Conservation (phyloP, 2,113 vertebrate genomes). For the Gobius niger region DNA sequence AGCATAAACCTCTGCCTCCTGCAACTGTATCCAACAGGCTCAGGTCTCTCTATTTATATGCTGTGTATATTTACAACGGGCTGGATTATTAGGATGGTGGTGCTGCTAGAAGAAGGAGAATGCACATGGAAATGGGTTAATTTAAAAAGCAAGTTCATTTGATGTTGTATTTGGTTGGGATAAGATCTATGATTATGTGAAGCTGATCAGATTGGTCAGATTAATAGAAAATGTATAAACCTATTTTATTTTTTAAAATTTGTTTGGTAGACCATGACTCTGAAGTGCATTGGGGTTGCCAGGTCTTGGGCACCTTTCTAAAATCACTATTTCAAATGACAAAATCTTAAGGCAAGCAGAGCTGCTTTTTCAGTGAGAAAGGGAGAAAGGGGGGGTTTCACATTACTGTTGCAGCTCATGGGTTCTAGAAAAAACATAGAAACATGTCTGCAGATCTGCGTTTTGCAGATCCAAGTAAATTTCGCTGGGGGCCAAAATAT, state of each 20-base stretch:
- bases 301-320: too few species aligned
- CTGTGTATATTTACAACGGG: slow-evolving; percentile 71
- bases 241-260: too few species aligned
- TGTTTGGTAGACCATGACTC: too few species aligned
- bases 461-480: too few species aligned
- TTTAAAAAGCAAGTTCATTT: slow-evolving; percentile 54
- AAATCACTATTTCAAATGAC: too few species aligned
- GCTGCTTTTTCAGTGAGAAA: too few species aligned
- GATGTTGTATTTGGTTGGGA: slow-evolving; percentile 13
- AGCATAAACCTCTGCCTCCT: slow-evolving; percentile 64
- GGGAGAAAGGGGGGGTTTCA: neutral
- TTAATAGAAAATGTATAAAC: too few species aligned
- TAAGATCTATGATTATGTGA: slow-evolving; percentile 27
- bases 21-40: slow-evolving; percentile 72
- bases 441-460: too few species aligned
- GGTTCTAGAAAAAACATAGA: too few species aligned
- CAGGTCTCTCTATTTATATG: slow-evolving; percentile 78
- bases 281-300: too few species aligned
- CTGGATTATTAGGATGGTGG: slow-evolving; percentile 69
- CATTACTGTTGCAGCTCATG: slow-evolving; percentile 41
- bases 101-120: slow-evolving; percentile 41
- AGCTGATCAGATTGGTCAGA: neutral
- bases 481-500: too few species aligned
- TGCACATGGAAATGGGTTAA: slow-evolving; percentile 64
- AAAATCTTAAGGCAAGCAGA: too few species aligned